Evolutionary conservation across 1,140 invertebrate species (phyloP).

Genomic region (Drosophila grimshawi): DNA sequence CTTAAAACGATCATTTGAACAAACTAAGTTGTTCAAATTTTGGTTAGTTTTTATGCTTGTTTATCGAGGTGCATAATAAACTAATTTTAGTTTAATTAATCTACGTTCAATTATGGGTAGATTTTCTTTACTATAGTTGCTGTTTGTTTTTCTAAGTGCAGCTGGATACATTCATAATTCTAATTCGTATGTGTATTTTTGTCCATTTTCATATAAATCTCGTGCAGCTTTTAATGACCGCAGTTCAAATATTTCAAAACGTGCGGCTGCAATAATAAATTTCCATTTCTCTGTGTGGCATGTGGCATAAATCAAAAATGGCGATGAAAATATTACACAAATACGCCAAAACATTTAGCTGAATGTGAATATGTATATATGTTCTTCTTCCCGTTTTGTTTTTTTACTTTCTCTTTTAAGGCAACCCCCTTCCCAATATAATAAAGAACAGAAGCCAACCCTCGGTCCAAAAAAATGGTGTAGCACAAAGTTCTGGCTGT

Average conservation of each 20-base stretch:
- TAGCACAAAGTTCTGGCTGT: constrained; percentile 32
- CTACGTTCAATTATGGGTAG: too few species aligned
- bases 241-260: constrained; percentile 9
- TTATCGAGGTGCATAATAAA: too few species aligned
- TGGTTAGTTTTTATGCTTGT: too few species aligned
- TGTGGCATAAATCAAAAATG: constrained; percentile 78
- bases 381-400: constrained; percentile 16
- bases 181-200: background rate
- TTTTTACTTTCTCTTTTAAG: constrained; percentile 49
- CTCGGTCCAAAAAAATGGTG: constrained; percentile 33
- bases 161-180: background rate
- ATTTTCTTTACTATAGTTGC: too few species aligned
- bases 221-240: constrained; percentile 23
- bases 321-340: constrained; percentile 74
- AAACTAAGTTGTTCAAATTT: too few species aligned
- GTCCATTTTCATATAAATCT: background rate
- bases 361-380: too few species aligned
- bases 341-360: constrained; percentile 72
- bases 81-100: too few species aligned
- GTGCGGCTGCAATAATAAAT: constrained; percentile 54
- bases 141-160: background rate
- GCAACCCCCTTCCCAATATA: constrained; percentile 6
- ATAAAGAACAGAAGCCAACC: constrained; percentile 42
- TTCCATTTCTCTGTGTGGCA: constrained; percentile 63
- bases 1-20: constrained; percentile 1